Conservation (phyloP, 2,797 vertebrate genomes). For the Protonibea diacanthus region DNA sequence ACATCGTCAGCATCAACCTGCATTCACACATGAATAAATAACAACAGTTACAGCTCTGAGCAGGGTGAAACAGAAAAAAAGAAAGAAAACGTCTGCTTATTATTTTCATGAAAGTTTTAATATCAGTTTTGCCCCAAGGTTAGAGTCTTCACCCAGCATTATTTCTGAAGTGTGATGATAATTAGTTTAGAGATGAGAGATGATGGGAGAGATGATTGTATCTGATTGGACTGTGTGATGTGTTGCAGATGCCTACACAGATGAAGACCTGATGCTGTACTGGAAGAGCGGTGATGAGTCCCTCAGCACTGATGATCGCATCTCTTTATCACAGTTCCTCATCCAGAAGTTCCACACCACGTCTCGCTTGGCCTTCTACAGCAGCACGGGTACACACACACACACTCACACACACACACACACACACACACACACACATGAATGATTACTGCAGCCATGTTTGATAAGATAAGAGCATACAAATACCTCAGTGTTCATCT, state of each 20-base stretch:
- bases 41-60: too few species aligned
- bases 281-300: slow-evolving; percentile 98
- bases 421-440: background rate
- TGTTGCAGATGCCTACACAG: slow-evolving; percentile 94
- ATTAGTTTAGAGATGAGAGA: slow-evolving; percentile 4
- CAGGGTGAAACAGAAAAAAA: background rate
- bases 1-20: background rate
- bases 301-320: slow-evolving; percentile 95
- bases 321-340: slow-evolving; percentile 96
- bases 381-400: slow-evolving; percentile 91
- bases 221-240: background rate
- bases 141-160: background rate
- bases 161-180: background rate
- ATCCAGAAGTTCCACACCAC: slow-evolving; percentile 98
- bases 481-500: too few species aligned
- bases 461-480: too few species aligned
- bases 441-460: too few species aligned
- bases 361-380: slow-evolving; percentile 97
- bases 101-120: background rate
- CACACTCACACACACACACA: background rate
- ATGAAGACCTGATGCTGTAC: slow-evolving; percentile 98
- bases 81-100: background rate
- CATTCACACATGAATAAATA: background rate
- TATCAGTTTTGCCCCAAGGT: too few species aligned
- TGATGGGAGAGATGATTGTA: background rate